These are phyloP conservation scores for Idaea aversata DNA, from an alignment of 2,888 invertebrate species.

Conservation along the genomic window DNA sequence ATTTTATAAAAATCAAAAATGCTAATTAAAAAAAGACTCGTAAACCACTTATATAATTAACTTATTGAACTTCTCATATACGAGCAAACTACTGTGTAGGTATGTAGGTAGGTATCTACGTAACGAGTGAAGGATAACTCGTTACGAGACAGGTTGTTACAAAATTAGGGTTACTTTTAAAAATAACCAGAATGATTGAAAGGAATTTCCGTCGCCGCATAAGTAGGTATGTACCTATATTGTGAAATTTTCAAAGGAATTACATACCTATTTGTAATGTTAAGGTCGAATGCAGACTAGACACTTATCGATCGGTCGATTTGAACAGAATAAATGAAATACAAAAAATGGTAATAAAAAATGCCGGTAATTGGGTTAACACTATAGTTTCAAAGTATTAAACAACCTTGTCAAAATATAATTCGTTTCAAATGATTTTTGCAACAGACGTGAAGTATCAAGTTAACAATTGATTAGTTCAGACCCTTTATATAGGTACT, in stretches of 20 bases:
- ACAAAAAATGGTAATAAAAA: too few relatives aligned
- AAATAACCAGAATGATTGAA: not conserved
- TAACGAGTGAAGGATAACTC: not conserved
- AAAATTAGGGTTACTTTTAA: not conserved
- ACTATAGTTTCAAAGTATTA: too few relatives aligned
- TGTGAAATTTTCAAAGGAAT: not conserved
- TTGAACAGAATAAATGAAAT: too few relatives aligned
- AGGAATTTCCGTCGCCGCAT: not conserved
- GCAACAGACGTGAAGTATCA: too few relatives aligned
- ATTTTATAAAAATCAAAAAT: not conserved
- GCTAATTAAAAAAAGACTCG: not conserved
- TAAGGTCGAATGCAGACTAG: not conserved
- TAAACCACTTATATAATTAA: not conserved
- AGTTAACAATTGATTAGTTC: too few relatives aligned
- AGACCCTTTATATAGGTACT: too few relatives aligned
- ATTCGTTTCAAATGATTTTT: too few relatives aligned
- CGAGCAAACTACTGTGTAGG: not conserved
- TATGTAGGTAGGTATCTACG: not conserved
- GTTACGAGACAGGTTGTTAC: not conserved
- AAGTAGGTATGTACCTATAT: not conserved
- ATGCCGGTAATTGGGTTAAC: too few relatives aligned
- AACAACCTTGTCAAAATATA: too few relatives aligned
- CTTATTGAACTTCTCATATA: not conserved
- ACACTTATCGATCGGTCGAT: not conserved
- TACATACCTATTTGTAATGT: not conserved